Evolutionary conservation across 2,797 vertebrate species (phyloP), one percentile per base, ranked within the genome.

Genomic region (Coranthus polyacanthus): DNA sequence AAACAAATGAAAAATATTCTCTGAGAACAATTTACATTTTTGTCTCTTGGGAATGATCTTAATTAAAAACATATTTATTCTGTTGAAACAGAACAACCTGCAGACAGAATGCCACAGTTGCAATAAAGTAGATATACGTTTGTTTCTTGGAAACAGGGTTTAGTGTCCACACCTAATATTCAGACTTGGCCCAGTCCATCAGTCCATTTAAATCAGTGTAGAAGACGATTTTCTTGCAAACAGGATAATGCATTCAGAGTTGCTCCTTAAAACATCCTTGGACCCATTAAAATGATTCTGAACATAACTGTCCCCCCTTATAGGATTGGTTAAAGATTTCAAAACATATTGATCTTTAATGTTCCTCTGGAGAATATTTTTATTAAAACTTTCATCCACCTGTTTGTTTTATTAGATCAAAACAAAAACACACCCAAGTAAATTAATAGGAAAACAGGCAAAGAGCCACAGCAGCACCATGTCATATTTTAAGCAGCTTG

Each of bases 401-500:
- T 1, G 37, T 69, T 52, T 57, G 11, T 72, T 72, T 71, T 41
- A 60, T 63, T n/a, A 13, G 12, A 41, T 56, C 6, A 16, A 80
- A 81, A 53, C 51, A 18, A 10, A 58, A 42, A 42, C 3, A 13
- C 20, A 29, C 9, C 26, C 44, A 3, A 37, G 65, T 26, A 57
- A 16, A 16, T 13, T 12, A 13, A 20, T 38, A 9, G 36, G 56
- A 72, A 58, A 5, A 12, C 17, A 16, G 22, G 20, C n/a, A 72
- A 75, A 78, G n/a, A n/a, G n/a, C n/a, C 16, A 74, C 32, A 46
- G 58, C 71, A 67, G 39, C 45, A 42, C 50, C 57, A 56, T 74
- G 58, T 78, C 73, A 52, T 22, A 75, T 70, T 84, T 55, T 59
- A 55, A n/a, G n/a, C 61, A 21, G 71, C 74, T 67, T 85, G 56